A percentile compares a stretch with the other conserved stretches of the same genome.
Evolutionary conservation across 2,113 vertebrate genomes (phyloP).

Genomic region (Myocastor coypus): DNA sequence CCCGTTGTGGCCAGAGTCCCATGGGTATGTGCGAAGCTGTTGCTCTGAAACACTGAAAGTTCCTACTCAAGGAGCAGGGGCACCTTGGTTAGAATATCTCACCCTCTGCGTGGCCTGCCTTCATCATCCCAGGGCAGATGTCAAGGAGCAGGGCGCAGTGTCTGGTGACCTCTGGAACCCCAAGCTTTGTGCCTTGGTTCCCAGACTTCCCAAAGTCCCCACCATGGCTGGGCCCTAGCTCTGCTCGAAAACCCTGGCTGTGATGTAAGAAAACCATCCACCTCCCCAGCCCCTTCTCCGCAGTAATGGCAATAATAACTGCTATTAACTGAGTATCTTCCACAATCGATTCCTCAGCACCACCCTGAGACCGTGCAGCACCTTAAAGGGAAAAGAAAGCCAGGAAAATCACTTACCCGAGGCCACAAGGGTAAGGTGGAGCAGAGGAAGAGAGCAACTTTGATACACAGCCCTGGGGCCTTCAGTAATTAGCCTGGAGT

Average conservation of each 20-base stretch:
- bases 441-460: background rate
- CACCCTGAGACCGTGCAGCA: background rate
- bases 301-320: background rate
- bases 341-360: background rate
- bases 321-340: background rate
- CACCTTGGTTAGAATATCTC: background rate
- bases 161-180: background rate
- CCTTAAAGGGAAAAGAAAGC: background rate
- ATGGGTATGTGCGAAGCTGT: fast-evolving
- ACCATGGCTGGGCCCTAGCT: background rate
- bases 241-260: background rate
- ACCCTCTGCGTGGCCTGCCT: fast-evolving
- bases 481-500: background rate
- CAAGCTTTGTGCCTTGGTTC: background rate
- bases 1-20: background rate
- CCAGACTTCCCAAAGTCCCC: background rate
- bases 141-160: background rate
- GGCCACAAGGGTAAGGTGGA: fast-evolving
- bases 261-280: background rate
- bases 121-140: fast-evolving
- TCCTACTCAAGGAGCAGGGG: background rate
- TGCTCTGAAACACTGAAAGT: background rate
- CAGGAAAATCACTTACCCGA: background rate
- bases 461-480: too few species aligned
- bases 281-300: background rate